phyloP scores from a whole-genome alignment of 2,113 vertebrate genomes.

The Cololabis saira region DNA sequence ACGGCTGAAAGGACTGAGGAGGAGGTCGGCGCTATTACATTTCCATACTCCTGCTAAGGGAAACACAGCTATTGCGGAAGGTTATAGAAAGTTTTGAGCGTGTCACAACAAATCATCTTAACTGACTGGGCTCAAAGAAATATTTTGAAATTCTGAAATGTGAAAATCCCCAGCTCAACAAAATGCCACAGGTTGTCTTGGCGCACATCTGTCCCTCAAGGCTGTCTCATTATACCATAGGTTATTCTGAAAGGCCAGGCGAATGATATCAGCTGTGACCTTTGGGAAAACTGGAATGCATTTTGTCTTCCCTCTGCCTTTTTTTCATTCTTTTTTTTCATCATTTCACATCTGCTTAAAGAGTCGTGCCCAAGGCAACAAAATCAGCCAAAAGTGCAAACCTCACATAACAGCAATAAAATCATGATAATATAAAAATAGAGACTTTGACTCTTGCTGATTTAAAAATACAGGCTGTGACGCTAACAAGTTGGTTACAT shows the following conservation, averaged over 20 bases:
- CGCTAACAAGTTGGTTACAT: too few relatives aligned
- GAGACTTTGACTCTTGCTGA: too few relatives aligned
- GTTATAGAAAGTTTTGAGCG: neutral
- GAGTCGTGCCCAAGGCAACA: constrained; percentile 9
- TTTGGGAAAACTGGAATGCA: constrained; percentile 38
- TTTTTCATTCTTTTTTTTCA: constrained; percentile 19
- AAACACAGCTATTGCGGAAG: too few relatives aligned
- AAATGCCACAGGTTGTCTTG: neutral
- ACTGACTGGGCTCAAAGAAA: constrained; percentile 26
- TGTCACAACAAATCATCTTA: constrained; percentile 1
- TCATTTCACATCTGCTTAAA: constrained; percentile 47
- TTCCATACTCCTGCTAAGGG: too few relatives aligned
- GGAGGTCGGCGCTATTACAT: too few relatives aligned
- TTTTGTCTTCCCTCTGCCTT: constrained; percentile 21
- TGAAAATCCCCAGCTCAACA: neutral
- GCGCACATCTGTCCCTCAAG: neutral
- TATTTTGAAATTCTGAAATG: constrained; percentile 19
- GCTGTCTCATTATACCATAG: neutral
- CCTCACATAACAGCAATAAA: neutral
- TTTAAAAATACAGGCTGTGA: too few relatives aligned
- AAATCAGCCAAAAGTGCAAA: neutral
- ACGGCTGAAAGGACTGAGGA: too few relatives aligned
- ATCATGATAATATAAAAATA: neutral
- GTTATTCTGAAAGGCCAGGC: constrained; percentile 8
- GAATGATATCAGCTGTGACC: constrained; percentile 38